These are phyloP conservation scores for Salvelinus alpinus DNA, from an alignment of 2,113 vertebrate species.

Conservation along the genomic window DNA sequence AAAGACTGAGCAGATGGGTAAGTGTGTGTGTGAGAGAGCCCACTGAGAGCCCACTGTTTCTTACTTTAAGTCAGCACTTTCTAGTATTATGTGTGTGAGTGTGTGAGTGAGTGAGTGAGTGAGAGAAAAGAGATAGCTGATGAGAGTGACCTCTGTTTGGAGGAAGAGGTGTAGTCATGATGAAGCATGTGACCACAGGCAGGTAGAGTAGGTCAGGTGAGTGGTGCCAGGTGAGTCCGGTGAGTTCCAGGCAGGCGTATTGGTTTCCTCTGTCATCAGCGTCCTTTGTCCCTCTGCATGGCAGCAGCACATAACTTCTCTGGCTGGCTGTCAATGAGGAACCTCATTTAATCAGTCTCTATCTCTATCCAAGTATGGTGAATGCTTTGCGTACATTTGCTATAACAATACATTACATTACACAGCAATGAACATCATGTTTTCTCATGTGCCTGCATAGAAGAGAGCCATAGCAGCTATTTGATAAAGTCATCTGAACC, in stretches of 20 bases:
- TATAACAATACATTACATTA: neutral
- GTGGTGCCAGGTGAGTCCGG: neutral
- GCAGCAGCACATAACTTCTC: neutral
- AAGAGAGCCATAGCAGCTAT: neutral
- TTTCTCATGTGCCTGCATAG: too few species aligned
- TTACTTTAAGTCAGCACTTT: too few species aligned
- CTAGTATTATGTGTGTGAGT: neutral
- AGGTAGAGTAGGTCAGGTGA: neutral
- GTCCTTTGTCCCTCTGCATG: neutral
- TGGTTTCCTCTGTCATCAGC: neutral
- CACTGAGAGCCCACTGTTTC: too few species aligned
- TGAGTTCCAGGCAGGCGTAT: slow-evolving; percentile 8
- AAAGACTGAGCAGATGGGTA: slow-evolving; percentile 25
- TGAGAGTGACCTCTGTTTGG: too few species aligned
- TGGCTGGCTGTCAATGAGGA: neutral
- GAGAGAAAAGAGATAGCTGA: neutral
- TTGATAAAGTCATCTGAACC: neutral
- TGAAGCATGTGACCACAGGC: neutral
- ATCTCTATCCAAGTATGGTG: neutral
- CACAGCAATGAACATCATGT: too few species aligned
- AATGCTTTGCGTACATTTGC: neutral
- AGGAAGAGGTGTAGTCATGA: neutral
- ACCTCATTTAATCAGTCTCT: neutral
- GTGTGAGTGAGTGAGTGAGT: neutral
- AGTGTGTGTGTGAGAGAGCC: neutral